Evolutionary conservation across 1,140 invertebrate genomes (phyloP), one percentile per base, ranked within the genome.

Genomic region (Bombus ignitus): DNA sequence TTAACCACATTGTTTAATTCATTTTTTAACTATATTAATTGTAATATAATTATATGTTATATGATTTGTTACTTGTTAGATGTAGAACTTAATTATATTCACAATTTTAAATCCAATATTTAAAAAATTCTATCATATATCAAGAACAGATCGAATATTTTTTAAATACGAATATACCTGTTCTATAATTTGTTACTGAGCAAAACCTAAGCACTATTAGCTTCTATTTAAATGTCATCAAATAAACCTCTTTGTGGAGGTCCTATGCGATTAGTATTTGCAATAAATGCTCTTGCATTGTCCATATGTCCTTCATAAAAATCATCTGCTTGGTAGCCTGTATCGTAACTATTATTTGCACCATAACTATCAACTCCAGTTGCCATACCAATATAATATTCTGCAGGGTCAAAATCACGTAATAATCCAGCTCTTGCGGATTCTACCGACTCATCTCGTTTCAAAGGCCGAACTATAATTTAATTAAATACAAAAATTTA

Each of bases 231-330:
- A 78, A 98, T 97, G 95, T 98, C 98, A 94, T 98, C 98, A 91
- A 98, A 98, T 76, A 98, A 96, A 72, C 97, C 97, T 86, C 96
- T 95, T 0, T 97, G 97, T 0, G 98, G 97, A 76, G 96, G 96
- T 8, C 96, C 96, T 72, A 97, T 95, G 15, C 94, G 93, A 87
- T 85, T 94, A 35, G 91, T 92, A 68, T 91, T 92, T 8, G 85
- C 89, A 18, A 91, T 88, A 74, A 92, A 95, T 35, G 93, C 83
- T 81, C 83, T 92, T 77, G 91, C 44, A 65, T 91, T 92, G 65
- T 94, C 90, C 93, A 95, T 87, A 83, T 95, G 86, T 35, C 91
- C 82, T 74, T 94, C 93, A 62, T 92, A 89, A 57, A 92, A 93
- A 83, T 94, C 92, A 12, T 92, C 93, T 1, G 84, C 73, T 79